Evolutionary conservation across 2,113 vertebrate species (phyloP).

Genomic region (Mungos mungo): DNA sequence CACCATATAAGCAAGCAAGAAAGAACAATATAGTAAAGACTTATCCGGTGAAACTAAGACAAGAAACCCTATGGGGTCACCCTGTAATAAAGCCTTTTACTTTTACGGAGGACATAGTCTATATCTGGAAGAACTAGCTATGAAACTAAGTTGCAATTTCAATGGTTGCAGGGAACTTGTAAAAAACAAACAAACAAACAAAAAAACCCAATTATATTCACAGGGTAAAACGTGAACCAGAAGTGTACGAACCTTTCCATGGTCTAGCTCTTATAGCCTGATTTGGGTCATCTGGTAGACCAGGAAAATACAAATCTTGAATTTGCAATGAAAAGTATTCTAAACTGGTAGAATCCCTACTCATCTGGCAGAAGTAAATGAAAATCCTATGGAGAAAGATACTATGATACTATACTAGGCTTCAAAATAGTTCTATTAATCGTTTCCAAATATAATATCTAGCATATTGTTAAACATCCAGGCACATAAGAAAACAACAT

Average conservation of each 20-base stretch:
- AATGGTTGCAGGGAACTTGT: background rate
- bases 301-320: background rate
- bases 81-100: background rate
- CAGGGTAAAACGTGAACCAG: background rate
- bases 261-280: background rate
- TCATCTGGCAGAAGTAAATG: background rate
- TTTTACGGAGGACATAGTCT: background rate
- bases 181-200: no score
- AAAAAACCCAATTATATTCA: background rate
- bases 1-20: background rate
- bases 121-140: background rate
- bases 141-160: background rate
- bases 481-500: background rate
- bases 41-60: background rate
- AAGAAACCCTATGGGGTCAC: background rate
- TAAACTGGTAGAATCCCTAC: background rate
- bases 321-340: background rate
- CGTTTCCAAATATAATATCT: conserved; percentile 8
- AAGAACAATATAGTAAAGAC: background rate
- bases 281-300: background rate
- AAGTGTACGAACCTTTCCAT: background rate
- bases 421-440: background rate
- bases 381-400: background rate
- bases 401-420: background rate
- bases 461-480: background rate